These are phyloP conservation scores for Lasioglossum vierecki DNA, from an alignment of 2,888 invertebrate genomes.

Conservation along the genomic window DNA sequence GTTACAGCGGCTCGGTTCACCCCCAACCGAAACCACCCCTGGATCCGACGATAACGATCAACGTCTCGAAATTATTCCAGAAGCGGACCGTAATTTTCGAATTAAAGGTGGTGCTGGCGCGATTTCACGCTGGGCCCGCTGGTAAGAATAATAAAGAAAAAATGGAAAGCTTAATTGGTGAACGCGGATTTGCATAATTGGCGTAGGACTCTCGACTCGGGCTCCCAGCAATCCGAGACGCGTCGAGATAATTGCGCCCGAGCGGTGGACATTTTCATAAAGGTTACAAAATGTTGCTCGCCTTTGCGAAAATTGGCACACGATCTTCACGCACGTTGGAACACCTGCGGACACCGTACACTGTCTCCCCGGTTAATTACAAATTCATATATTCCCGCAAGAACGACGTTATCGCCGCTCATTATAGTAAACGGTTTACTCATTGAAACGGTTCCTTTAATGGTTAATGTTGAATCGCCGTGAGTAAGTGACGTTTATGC, in stretches of 20 bases:
- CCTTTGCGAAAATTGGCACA: constrained; percentile 20
- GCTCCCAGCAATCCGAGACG: constrained; percentile 41
- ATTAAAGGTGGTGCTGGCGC: constrained; percentile 40
- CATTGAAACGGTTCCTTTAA: constrained; percentile 1
- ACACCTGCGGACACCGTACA: constrained; percentile 39
- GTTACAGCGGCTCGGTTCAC: constrained; percentile 44
- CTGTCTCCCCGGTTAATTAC: constrained; percentile 21
- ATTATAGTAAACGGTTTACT: constrained; percentile 12
- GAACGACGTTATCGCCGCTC: constrained; percentile 21
- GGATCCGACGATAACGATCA: constrained; percentile 60
- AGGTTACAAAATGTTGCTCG: constrained; percentile 8
- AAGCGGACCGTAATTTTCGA: constrained; percentile 62
- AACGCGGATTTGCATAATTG: constrained; percentile 70
- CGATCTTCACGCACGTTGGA: constrained; percentile 4
- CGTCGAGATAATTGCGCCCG: constrained; percentile 57
- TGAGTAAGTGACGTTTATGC: not conserved
- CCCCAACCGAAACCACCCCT: constrained; percentile 66
- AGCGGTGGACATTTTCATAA: constrained; percentile 41
- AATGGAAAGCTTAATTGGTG: constrained; percentile 62
- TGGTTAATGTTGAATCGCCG: not conserved
- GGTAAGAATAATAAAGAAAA: constrained; percentile 20
- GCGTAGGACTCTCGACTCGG: constrained; percentile 54
- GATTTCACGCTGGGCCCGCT: constrained; percentile 16
- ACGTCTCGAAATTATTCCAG: constrained; percentile 58
- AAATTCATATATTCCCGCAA: constrained; percentile 24